Percentiles rank a stretch among this genome's conserved stretches.
Conservation (phyloP, 2,797 vertebrate genomes). For the Poecilia picta region DNA sequence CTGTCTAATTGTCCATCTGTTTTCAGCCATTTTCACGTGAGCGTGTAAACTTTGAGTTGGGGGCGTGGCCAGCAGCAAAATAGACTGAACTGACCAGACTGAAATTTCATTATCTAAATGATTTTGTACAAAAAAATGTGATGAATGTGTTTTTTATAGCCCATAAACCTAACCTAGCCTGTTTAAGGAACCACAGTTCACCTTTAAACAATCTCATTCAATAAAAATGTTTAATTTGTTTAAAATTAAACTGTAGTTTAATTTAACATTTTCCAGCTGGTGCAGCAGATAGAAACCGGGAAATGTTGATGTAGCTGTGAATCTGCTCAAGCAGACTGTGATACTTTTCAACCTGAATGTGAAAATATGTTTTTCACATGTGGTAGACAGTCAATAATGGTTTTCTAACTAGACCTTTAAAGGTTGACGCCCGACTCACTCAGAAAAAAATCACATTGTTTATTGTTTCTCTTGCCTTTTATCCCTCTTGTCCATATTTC, state of each 20-base stretch:
- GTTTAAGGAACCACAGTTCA: too few relatives aligned
- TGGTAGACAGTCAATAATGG: neutral
- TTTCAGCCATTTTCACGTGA: too few relatives aligned
- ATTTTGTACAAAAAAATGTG: too few relatives aligned
- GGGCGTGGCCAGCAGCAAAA: too few relatives aligned
- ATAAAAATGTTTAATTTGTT: neutral
- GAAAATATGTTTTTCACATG: neutral
- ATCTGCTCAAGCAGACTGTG: neutral
- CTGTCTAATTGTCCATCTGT: too few relatives aligned
- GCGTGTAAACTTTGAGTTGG: too few relatives aligned
- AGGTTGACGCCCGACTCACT: neutral
- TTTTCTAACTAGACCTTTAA: neutral
- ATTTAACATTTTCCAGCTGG: neutral
- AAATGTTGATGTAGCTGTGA: neutral
- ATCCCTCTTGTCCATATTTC: neutral
- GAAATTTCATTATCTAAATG: too few relatives aligned
- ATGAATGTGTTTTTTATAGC: too few relatives aligned
- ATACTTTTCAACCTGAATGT: neutral
- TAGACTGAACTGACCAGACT: too few relatives aligned
- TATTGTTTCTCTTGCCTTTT: neutral
- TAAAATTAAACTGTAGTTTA: neutral
- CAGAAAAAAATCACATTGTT: slow-evolving; percentile 2
- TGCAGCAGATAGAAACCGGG: neutral
- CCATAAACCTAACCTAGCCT: too few relatives aligned
- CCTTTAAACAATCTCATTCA: neutral